Evolutionary conservation across 2,888 invertebrate genomes (phyloP), one percentile per base, ranked within the genome.

Genomic region (Galerucella calmariensis): DNA sequence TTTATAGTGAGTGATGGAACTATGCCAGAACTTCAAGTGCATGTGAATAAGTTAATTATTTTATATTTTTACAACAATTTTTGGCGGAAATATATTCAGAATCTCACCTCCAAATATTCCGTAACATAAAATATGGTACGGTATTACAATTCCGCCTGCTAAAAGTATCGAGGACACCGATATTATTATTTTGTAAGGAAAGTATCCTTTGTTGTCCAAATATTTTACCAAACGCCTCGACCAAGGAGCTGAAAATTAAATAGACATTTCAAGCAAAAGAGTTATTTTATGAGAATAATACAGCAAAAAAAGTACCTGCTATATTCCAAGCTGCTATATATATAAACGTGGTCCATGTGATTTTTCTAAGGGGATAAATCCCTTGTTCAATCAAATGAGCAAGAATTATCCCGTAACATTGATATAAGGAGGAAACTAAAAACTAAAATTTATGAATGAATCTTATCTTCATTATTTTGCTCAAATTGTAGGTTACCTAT

Each of bases 101-200:
- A 58, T 41, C 76, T 67, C 77, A 82, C 83, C 83, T 78, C 81
- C 81, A 70, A 80, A 81, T 68, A 81, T 51, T 74, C 80, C 82
- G 69, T 81, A 82, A 3, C 77, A 70, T n/a, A 76, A n/a, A 12
- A 80, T 73, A 70, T 77, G 76, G 3, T 74, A 58, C 8, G 80
- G 79, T 63, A 79, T 74, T 27, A 79, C 66, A 10, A 81, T 66
- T 12, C 79, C 80, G 12, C 75, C 61, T 62, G 77, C 80, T 70
- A 82, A 69, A 12, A 79, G 56, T 16, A 75, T 35, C 3, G 79
- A 72, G 9, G 79, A 74, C 20, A 78, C 24, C 51, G 77, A 76
- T 24, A 82, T 74, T 16, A 80, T 62, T 10, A 74, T 78, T 74
- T 78, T 76, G 62, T 80, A 79, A 51, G 78, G 74, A 61, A 73